Conservation (phyloP, 1,140 invertebrate species). For the Galleria mellonella region DNA sequence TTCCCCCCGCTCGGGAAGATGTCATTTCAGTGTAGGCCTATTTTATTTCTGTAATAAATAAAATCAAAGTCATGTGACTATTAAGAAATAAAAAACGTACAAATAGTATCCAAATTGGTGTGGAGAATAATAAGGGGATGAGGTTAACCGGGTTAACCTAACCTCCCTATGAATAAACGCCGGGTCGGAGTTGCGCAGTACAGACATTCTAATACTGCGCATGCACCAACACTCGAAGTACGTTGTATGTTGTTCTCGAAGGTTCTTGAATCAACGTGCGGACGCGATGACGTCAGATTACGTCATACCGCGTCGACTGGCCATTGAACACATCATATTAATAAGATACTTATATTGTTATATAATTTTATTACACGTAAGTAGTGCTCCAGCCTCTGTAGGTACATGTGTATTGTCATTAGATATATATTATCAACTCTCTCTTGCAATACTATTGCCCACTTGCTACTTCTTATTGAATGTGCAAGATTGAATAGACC, state of each 20-base stretch:
- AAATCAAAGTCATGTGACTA: too few species aligned
- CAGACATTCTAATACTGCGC: conserved; percentile 8
- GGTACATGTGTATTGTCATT: too few species aligned
- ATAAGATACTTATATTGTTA: not conserved
- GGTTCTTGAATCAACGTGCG: conserved; percentile 17
- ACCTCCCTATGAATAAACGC: not conserved
- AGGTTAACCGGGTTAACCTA: conserved; percentile 6
- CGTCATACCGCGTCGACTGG: conserved; percentile 13
- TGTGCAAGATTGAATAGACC: not conserved
- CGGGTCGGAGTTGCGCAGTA: conserved; percentile 22
- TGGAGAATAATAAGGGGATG: too few species aligned
- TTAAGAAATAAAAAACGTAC: too few species aligned
- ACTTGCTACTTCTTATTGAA: not conserved
- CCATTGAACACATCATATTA: not conserved
- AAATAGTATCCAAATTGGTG: too few species aligned
- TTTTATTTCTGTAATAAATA: too few species aligned
- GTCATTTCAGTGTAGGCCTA: too few species aligned
- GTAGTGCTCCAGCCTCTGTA: not conserved
- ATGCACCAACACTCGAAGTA: conserved; percentile 10
- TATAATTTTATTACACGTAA: not conserved
- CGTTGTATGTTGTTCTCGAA: conserved; percentile 24
- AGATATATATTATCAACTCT: not conserved
- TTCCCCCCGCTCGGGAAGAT: too few species aligned
- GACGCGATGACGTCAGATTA: conserved; percentile 22
- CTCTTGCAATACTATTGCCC: not conserved